phyloP scores from a whole-genome alignment of 2,797 vertebrate species.

The Sebastes steindachneri region DNA sequence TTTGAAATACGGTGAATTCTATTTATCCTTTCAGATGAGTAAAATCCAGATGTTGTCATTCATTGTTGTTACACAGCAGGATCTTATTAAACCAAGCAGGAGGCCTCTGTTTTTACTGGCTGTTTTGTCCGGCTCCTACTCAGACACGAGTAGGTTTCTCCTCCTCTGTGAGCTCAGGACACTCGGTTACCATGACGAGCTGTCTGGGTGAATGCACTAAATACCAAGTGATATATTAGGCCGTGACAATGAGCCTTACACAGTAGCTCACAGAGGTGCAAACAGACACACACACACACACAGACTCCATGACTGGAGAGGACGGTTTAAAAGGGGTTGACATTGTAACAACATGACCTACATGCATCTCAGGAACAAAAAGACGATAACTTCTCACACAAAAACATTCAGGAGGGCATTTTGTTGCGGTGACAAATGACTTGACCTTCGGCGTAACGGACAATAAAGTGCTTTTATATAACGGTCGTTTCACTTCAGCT shows the following conservation, averaged over 20 bases:
- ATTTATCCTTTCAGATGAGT: not conserved
- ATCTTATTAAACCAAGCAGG: not conserved
- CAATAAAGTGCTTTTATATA: slow-evolving; percentile 21
- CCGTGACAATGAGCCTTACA: slow-evolving; percentile 51
- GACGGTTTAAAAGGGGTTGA: slow-evolving; percentile 22
- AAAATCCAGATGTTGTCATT: not conserved
- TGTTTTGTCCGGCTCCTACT: slow-evolving; percentile 12
- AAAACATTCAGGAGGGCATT: slow-evolving; percentile 15
- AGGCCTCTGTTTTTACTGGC: slow-evolving; percentile 6
- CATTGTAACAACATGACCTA: slow-evolving; percentile 46
- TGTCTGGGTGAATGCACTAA: slow-evolving; percentile 57
- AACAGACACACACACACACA: slow-evolving; percentile 26
- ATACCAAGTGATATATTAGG: slow-evolving; percentile 67
- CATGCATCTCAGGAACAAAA: slow-evolving; percentile 48
- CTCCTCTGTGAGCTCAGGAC: slow-evolving; percentile 44
- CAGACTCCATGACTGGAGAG: not conserved
- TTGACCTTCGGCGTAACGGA: slow-evolving; percentile 2
- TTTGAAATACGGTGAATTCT: not conserved
- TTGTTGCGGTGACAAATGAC: slow-evolving; percentile 23
- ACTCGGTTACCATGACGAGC: slow-evolving; percentile 71
- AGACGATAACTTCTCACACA: slow-evolving; percentile 34
- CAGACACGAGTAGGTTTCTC: slow-evolving; percentile 27
- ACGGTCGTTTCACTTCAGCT: not conserved
- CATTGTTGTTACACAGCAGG: not conserved
- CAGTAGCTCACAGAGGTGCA: slow-evolving; percentile 19